Conservation (phyloP, 1,140 invertebrate genomes). For the Drosophila erecta region DNA sequence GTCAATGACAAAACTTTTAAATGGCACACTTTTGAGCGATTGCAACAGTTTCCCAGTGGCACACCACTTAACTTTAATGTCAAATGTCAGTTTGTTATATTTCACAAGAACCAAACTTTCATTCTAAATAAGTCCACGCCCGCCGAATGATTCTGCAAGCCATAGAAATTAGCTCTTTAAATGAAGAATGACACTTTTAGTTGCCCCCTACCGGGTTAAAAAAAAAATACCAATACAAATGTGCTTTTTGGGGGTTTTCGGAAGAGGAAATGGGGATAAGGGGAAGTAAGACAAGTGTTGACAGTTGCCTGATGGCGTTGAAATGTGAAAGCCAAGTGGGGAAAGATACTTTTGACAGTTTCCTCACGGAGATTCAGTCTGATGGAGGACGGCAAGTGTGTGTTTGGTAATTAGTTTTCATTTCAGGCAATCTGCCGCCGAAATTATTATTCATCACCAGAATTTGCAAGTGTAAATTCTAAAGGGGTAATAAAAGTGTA, state of each 20-base stretch:
- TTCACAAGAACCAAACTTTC: conserved; percentile 20
- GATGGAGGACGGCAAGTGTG: not conserved
- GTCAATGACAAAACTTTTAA: conserved; percentile 75
- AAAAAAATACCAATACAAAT: conserved; percentile 1
- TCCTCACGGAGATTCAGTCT: conserved; percentile 5
- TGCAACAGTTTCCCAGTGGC: conserved; percentile 48
- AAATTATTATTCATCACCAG: too few species aligned
- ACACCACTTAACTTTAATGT: conserved; percentile 69
- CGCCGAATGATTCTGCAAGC: conserved; percentile 40
- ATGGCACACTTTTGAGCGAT: conserved; percentile 68
- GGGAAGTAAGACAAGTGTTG: conserved; percentile 42
- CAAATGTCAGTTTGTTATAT: conserved; percentile 64
- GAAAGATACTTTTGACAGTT: conserved; percentile 43
- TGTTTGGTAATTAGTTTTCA: conserved; percentile 20
- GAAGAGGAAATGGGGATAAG: conserved; percentile 2
- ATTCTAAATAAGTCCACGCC: conserved; percentile 31
- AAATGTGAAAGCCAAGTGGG: conserved; percentile 65
- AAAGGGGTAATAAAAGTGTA: not conserved
- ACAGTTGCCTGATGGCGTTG: conserved; percentile 60
- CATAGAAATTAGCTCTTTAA: conserved; percentile 67
- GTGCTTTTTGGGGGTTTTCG: conserved; percentile 38
- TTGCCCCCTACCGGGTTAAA: not conserved
- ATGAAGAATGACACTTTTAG: conserved; percentile 77
- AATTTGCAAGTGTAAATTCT: not conserved
- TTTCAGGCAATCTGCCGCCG: not conserved